These are phyloP conservation scores for Leptinotarsa peninsularis DNA, from an alignment of 2,888 invertebrate species.

Conservation along the genomic window DNA sequence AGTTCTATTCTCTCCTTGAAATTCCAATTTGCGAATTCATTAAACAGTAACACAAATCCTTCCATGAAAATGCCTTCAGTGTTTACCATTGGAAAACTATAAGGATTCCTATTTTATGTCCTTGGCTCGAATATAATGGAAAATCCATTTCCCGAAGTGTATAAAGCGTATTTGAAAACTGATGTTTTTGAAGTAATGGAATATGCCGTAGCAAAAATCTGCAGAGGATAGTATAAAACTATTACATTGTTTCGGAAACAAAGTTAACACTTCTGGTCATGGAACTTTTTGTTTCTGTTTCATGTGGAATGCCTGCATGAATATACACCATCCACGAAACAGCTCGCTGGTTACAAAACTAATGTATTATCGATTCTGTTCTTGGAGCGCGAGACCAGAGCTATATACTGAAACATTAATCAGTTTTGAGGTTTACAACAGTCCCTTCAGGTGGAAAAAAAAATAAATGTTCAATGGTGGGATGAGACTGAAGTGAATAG, in stretches of 20 bases:
- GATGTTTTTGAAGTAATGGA: conserved; percentile 12
- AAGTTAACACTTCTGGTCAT: not conserved
- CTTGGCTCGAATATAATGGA: not conserved
- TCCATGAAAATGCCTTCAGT: not conserved
- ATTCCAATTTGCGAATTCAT: not conserved
- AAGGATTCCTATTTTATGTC: not conserved
- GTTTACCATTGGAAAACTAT: not conserved
- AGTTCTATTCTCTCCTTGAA: not conserved
- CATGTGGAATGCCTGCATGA: conserved; percentile 2
- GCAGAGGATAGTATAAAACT: conserved; percentile 19
- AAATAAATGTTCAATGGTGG: not conserved
- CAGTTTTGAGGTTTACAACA: not conserved
- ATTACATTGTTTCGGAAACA: conserved; percentile 12
- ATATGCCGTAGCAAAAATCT: conserved; percentile 16
- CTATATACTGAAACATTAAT: not conserved
- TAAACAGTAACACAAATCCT: not conserved
- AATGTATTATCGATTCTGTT: conserved; percentile 14
- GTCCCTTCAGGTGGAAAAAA: not conserved
- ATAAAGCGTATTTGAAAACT: not conserved
- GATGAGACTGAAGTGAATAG: not conserved
- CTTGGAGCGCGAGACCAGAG: not conserved
- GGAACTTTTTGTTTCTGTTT: not conserved
- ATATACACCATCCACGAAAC: conserved; percentile 9
- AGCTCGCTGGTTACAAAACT: not conserved
- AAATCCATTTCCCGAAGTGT: not conserved